Conservation (phyloP, 2,113 vertebrate genomes). For the Dromiciops gliroides region DNA sequence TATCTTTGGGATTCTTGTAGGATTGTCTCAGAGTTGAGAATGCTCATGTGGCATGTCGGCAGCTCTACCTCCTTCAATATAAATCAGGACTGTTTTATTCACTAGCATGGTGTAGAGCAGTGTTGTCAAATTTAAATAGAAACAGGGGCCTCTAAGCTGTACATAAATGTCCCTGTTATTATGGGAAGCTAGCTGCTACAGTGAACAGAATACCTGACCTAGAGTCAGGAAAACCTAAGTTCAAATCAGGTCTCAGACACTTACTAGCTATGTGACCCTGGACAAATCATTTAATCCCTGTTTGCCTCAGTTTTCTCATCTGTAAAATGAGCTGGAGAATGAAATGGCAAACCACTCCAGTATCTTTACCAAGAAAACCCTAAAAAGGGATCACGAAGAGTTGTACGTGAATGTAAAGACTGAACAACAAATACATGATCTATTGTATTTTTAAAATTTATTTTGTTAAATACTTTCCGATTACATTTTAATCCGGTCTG, state of each 20-base stretch:
- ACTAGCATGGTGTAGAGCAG: not conserved
- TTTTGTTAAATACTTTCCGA: not conserved
- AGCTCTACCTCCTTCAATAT: not conserved
- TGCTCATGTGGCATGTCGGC: slow-evolving; percentile 4
- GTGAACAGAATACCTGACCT: not conserved
- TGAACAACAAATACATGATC: not conserved
- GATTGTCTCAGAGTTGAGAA: not conserved
- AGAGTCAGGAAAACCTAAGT: not conserved
- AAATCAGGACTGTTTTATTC: not conserved
- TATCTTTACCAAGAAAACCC: not conserved
- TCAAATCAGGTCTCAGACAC: not conserved
- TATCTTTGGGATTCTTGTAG: not conserved
- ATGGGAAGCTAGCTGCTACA: not conserved
- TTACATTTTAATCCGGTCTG: not conserved
- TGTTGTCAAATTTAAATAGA: not conserved
- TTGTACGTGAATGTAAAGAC: not conserved
- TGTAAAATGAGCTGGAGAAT: not conserved
- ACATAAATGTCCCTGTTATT: not conserved
- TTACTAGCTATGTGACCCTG: not conserved
- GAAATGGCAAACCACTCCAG: not conserved
- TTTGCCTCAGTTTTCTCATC: not conserved
- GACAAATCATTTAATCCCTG: not conserved
- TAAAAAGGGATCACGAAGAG: not conserved
- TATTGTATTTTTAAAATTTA: not conserved
- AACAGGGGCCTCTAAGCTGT: not conserved